Evolutionary conservation across 2,888 invertebrate species (phyloP).

Genomic region (Cylindroiulus punctatus): DNA sequence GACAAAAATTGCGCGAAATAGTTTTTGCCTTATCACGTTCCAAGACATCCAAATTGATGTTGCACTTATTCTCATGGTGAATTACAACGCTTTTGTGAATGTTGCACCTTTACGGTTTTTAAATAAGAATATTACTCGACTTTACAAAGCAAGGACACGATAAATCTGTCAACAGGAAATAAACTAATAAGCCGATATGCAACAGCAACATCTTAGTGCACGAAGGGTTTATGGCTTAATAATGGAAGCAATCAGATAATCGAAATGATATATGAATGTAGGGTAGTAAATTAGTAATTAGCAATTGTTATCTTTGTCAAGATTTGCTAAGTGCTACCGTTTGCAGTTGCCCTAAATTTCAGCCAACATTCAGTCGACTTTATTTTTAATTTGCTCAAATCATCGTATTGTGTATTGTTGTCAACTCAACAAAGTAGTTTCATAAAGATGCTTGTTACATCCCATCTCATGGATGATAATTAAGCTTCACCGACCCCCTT

Average conservation of each 20-base stretch:
- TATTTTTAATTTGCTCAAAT: background rate
- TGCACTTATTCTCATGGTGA: too few species aligned
- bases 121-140: background rate
- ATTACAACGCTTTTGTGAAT: too few species aligned
- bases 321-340: background rate
- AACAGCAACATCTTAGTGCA: too few species aligned
- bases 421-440: background rate
- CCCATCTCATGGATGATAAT: background rate
- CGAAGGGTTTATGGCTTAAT: too few species aligned
- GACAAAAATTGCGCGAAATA: too few species aligned
- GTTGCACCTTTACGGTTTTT: background rate
- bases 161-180: background rate
- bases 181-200: background rate
- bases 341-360: background rate
- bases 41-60: too few species aligned
- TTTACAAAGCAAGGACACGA: background rate
- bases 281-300: background rate
- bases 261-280: too few species aligned
- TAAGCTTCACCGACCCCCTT: background rate
- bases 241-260: too few species aligned
- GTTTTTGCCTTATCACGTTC: too few species aligned
- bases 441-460: background rate
- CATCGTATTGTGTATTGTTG: constrained; percentile 16
- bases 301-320: background rate
- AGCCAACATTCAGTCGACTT: background rate